Evolutionary conservation across 2,888 invertebrate species (phyloP).

Genomic region (Ommatoiulus sabulosus): DNA sequence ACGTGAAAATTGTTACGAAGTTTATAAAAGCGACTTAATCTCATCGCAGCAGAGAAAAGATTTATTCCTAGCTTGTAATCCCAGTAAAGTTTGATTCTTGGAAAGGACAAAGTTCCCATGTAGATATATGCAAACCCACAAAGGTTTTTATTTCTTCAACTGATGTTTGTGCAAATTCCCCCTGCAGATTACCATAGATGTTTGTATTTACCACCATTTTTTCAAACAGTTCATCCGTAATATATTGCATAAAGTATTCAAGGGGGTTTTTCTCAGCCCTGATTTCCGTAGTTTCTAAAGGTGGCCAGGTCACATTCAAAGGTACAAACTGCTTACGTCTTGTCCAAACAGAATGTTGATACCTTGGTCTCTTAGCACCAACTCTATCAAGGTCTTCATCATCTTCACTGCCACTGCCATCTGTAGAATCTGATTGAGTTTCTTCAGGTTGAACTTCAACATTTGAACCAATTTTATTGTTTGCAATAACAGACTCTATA

Average conservation of each 20-base stretch:
- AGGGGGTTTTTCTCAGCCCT: too few relatives aligned
- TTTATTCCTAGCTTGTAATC: neutral
- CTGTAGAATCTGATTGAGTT: neutral
- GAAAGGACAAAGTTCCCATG: constrained; percentile 46
- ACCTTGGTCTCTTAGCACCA: too few relatives aligned
- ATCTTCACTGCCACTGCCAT: too few relatives aligned
- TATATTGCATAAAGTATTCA: neutral
- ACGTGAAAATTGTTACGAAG: neutral
- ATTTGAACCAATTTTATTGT: neutral
- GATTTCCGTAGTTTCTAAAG: too few relatives aligned
- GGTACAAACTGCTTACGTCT: too few relatives aligned
- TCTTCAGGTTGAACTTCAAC: neutral
- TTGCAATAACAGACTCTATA: too few relatives aligned
- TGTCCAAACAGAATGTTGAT: too few relatives aligned
- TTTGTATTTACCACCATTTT: constrained; percentile 31
- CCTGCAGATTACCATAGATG: neutral
- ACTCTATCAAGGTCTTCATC: too few relatives aligned
- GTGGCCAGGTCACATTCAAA: too few relatives aligned
- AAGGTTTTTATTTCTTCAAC: neutral
- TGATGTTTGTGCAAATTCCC: neutral
- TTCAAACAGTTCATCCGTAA: neutral
- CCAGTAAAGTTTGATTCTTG: constrained; percentile 3
- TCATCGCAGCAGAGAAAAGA: neutral
- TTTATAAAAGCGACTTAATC: constrained; percentile 40
- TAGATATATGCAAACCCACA: constrained; percentile 1